Conservation (phyloP, 2,113 vertebrate genomes). For the Pantherophis guttatus region DNA sequence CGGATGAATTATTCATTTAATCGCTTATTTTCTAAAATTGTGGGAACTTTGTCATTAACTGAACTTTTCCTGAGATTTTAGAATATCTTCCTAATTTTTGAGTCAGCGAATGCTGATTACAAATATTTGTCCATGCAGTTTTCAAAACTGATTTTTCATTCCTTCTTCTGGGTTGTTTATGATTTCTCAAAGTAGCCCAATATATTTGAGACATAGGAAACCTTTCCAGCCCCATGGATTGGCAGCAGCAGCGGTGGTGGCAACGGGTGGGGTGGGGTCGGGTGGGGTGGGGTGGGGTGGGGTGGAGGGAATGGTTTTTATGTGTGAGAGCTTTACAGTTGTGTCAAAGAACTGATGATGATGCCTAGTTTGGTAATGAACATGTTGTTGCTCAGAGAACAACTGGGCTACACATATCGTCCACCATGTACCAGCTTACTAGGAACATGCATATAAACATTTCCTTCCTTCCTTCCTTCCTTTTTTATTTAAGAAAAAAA, state of each 20-base stretch:
- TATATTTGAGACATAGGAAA: background rate
- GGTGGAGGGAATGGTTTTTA: background rate
- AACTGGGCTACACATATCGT: background rate
- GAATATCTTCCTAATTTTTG: conserved; percentile 7
- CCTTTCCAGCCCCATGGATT: background rate
- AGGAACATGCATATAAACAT: background rate
- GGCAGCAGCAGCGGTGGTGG: background rate
- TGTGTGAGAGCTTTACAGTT: background rate
- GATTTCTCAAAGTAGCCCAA: background rate
- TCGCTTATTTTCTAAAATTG: background rate
- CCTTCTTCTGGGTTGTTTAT: background rate
- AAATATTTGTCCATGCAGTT: background rate
- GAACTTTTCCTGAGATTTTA: background rate
- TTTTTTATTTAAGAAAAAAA: background rate
- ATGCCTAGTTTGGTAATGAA: background rate
- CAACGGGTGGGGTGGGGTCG: rapidly evolving
- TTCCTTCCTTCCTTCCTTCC: background rate
- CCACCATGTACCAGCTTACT: background rate
- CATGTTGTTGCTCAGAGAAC: background rate
- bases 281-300: too few species aligned
- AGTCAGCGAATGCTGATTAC: background rate
- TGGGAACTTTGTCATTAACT: conserved; percentile 5
- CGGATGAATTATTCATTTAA: conserved; percentile 31
- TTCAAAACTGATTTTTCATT: background rate
- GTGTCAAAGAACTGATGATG: background rate